These are phyloP conservation scores for Pseudopleuronectes americanus DNA, from an alignment of 2,797 vertebrate species.

Conservation along the genomic window DNA sequence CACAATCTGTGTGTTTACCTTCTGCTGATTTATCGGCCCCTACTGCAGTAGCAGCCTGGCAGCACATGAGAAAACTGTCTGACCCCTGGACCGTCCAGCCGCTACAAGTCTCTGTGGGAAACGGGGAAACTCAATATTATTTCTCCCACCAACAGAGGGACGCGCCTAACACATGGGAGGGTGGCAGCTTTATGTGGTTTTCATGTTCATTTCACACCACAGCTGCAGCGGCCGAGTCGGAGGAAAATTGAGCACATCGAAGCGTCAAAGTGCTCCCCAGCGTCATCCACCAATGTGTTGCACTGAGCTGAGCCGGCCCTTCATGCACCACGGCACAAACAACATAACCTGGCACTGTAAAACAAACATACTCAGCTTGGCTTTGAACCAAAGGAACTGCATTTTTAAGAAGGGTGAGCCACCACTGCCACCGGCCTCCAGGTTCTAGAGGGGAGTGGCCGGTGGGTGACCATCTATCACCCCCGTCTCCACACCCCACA, in stretches of 20 bases:
- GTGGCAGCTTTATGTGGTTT: background rate
- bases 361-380: slow-evolving; percentile 49
- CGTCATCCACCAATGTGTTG: background rate
- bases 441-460: slow-evolving; percentile 15
- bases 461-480: slow-evolving; percentile 22
- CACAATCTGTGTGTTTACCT: slow-evolving; percentile 58
- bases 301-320: background rate
- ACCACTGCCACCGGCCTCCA: slow-evolving; percentile 29
- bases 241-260: slow-evolving; percentile 5
- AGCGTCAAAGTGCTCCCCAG: background rate
- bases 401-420: slow-evolving; percentile 32
- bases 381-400: slow-evolving; percentile 42
- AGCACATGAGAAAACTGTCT: slow-evolving; percentile 64
- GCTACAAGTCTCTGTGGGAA: slow-evolving; percentile 69
- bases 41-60: slow-evolving; percentile 51
- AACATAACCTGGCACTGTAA: slow-evolving; percentile 47
- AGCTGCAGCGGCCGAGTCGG: slow-evolving; percentile 23
- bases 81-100: slow-evolving; percentile 35
- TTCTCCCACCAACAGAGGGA: slow-evolving; percentile 65
- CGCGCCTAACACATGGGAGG: slow-evolving; percentile 37
- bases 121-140: slow-evolving; percentile 73
- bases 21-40: slow-evolving; percentile 67
- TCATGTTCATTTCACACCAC: slow-evolving; percentile 24
- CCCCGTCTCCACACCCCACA: slow-evolving; percentile 11
- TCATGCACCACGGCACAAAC: slow-evolving; percentile 1